Conservation (phyloP, 2,888 invertebrate species). For the Neocrepidodera transversa region DNA sequence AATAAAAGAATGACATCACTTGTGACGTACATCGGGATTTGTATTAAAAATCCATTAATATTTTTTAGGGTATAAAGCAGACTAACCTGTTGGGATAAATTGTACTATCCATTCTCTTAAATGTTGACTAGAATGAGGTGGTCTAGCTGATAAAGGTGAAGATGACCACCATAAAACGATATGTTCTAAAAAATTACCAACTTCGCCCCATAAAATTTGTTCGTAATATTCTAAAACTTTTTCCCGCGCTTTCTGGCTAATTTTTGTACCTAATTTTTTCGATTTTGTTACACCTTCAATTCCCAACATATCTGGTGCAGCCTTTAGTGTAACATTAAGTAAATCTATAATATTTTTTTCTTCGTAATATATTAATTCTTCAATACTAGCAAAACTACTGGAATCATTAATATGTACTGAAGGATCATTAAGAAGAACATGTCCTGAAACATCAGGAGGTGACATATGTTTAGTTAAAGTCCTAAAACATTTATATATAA, state of each 20-base stretch:
- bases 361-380: slow-evolving; percentile 71
- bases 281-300: slow-evolving; percentile 67
- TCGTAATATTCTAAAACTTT: slow-evolving; percentile 76
- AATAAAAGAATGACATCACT: too few species aligned
- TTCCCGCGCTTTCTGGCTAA: slow-evolving; percentile 67
- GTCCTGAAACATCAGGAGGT: slow-evolving; percentile 61
- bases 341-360: slow-evolving; percentile 71
- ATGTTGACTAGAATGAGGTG: slow-evolving; percentile 70
- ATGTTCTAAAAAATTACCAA: slow-evolving; percentile 81
- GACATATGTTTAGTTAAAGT: slow-evolving; percentile 76
- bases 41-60: too few species aligned
- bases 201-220: slow-evolving; percentile 80
- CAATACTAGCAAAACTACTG: slow-evolving; percentile 61
- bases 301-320: slow-evolving; percentile 68
- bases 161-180: slow-evolving; percentile 85
- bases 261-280: slow-evolving; percentile 61
- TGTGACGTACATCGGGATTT: too few species aligned
- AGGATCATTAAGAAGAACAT: slow-evolving; percentile 16
- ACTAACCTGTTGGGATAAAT: slow-evolving; percentile 67
- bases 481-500: slow-evolving; percentile 55
- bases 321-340: slow-evolving; percentile 66
- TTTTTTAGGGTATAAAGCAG: too few species aligned
- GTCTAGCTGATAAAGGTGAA: slow-evolving; percentile 72
- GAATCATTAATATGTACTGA: slow-evolving; percentile 48
- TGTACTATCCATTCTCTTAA: slow-evolving; percentile 70